Percentiles rank a stretch among this genome's conserved stretches.
These are phyloP conservation scores for Noctua janthe DNA, from an alignment of 2,888 invertebrate genomes.

Conservation along the genomic window DNA sequence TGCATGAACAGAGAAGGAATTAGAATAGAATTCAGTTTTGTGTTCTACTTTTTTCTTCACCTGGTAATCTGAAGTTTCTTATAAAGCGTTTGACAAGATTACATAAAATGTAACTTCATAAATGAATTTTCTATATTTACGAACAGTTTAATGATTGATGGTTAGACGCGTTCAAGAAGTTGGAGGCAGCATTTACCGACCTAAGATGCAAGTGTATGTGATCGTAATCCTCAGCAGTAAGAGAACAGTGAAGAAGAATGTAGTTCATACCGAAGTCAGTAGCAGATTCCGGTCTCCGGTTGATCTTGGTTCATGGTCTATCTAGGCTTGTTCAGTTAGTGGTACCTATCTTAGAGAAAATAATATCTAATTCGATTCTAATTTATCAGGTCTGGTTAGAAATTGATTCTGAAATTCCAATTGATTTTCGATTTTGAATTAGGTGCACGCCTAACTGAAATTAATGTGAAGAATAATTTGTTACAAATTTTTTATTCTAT, in stretches of 20 bases:
- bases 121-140: background rate
- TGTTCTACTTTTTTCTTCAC: background rate
- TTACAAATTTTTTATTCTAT: background rate
- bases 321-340: too few species aligned
- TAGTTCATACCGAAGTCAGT: too few species aligned
- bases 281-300: too few species aligned
- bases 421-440: background rate
- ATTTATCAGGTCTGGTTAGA: conserved; percentile 4
- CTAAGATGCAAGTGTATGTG: background rate
- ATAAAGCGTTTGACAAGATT: background rate
- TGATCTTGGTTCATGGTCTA: too few species aligned
- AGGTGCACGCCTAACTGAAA: background rate
- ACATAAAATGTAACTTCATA: background rate
- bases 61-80: background rate
- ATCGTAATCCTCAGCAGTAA: too few species aligned
- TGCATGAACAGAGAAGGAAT: too few species aligned
- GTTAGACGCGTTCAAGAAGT: background rate
- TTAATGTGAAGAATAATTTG: background rate
- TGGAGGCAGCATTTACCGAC: background rate
- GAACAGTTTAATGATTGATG: background rate
- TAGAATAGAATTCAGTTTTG: background rate
- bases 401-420: background rate
- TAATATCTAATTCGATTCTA: conserved; percentile 7
- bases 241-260: too few species aligned
- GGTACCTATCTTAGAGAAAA: background rate